A percentile compares a stretch with the other conserved stretches of the same genome.
phyloP scores from a whole-genome alignment of 2,888 invertebrate species.

The Pseudeuparius sepicola region DNA sequence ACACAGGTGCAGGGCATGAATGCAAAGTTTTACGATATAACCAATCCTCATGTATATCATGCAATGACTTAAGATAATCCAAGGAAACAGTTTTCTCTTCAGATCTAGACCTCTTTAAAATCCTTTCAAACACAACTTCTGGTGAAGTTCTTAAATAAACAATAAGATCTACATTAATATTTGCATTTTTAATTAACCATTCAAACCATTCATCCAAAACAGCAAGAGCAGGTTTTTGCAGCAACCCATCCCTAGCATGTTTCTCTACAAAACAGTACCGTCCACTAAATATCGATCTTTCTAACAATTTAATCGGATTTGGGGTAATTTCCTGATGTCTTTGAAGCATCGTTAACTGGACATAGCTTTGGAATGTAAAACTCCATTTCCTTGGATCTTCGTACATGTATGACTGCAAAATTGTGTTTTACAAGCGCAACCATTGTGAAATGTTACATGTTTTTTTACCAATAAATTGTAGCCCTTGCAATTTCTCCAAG shows the following conservation, averaged over 20 bases:
- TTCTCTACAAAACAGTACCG: slow-evolving; percentile 68
- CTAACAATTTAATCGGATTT: slow-evolving; percentile 53
- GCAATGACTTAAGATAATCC: slow-evolving; percentile 59
- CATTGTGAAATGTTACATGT: background rate
- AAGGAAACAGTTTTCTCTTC: slow-evolving; percentile 66
- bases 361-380: slow-evolving; percentile 73
- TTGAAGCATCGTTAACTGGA: slow-evolving; percentile 69
- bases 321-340: slow-evolving; percentile 49
- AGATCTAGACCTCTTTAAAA: slow-evolving; percentile 54
- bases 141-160: slow-evolving; percentile 67
- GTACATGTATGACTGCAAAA: slow-evolving; percentile 46
- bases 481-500: slow-evolving; percentile 72
- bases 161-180: slow-evolving; percentile 64
- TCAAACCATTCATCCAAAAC: slow-evolving; percentile 69
- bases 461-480: slow-evolving; percentile 54
- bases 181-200: slow-evolving; percentile 53
- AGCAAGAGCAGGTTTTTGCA: slow-evolving; percentile 55
- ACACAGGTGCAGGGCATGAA: slow-evolving; percentile 56
- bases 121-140: slow-evolving; percentile 59
- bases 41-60: slow-evolving; percentile 63
- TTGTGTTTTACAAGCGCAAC: background rate
- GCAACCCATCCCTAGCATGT: slow-evolving; percentile 49
- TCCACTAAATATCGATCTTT: slow-evolving; percentile 46
- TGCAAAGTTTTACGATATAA: slow-evolving; percentile 48
- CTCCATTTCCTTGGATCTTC: slow-evolving; percentile 64